These are phyloP conservation scores for Eucidaris tribuloides DNA, from an alignment of 35 echinoderm and acorn worm genomes.

Conservation along the genomic window DNA sequence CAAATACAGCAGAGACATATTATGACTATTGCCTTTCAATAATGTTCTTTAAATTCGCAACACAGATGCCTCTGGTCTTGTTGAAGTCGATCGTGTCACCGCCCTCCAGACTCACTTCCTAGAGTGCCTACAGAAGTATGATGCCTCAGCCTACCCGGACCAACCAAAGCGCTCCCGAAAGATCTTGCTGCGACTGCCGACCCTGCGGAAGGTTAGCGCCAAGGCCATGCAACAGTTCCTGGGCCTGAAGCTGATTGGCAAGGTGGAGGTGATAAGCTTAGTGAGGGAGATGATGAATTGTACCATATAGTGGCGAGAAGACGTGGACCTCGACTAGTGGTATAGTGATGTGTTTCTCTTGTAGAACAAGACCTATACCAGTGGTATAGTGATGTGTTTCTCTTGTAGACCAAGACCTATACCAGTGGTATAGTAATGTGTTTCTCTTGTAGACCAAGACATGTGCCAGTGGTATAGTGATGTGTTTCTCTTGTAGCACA, in stretches of 20 bases:
- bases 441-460: too few relatives aligned
- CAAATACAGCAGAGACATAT: neutral
- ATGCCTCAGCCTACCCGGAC: neutral
- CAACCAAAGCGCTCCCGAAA: constrained; percentile 54
- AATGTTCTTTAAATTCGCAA: neutral
- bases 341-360: too few relatives aligned
- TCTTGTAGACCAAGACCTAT: too few relatives aligned
- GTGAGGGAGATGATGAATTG: constrained; percentile 58
- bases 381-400: too few relatives aligned
- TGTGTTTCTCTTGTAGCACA: too few relatives aligned
- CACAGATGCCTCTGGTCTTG: constrained; percentile 68
- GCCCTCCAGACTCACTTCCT: constrained; percentile 45
- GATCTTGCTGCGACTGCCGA: constrained; percentile 55
- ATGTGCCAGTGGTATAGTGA: too few relatives aligned
- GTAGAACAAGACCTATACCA: too few relatives aligned
- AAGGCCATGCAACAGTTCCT: constrained; percentile 76
- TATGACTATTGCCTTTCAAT: neutral
- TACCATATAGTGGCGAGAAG: neutral
- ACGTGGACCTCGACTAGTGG: too few relatives aligned
- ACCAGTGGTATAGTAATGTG: too few relatives aligned
- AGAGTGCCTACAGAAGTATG: constrained; percentile 59
- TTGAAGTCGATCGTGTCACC: constrained; percentile 12
- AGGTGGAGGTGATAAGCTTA: constrained; percentile 41
- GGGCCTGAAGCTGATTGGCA: constrained; percentile 39
- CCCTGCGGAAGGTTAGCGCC: constrained; percentile 49